These are phyloP conservation scores for Kryptopterus vitreolus DNA, from an alignment of 2,797 vertebrate species.

Conservation along the genomic window DNA sequence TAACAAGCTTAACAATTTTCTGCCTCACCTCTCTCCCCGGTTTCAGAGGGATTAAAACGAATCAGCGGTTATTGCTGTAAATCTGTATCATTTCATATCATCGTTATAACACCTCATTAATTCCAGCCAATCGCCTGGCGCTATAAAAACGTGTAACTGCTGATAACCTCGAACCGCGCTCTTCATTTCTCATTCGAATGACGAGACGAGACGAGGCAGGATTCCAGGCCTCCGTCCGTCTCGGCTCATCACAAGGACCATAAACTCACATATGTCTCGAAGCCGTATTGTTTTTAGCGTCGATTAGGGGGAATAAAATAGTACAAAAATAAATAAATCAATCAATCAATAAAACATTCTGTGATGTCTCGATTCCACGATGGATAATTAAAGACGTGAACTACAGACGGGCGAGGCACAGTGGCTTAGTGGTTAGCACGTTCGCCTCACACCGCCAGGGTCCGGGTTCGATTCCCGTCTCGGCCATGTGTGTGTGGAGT, in stretches of 20 bases:
- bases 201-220: constrained; percentile 9
- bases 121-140: constrained; percentile 34
- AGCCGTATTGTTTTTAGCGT: constrained; percentile 49
- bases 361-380: constrained; percentile 73
- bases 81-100: constrained; percentile 47
- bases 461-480: too few relatives aligned
- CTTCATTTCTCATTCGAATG: constrained; percentile 13
- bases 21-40: constrained; percentile 31
- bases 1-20: constrained; percentile 39
- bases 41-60: constrained; percentile 46
- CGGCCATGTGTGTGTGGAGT: too few relatives aligned
- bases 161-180: constrained; percentile 25
- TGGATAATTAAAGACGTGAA: constrained; percentile 80
- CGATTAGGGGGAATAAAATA: too few relatives aligned
- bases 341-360: constrained; percentile 64
- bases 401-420: constrained; percentile 67
- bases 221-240: constrained; percentile 19
- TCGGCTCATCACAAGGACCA: constrained; percentile 50
- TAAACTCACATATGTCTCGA: constrained; percentile 48
- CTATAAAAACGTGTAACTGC: constrained; percentile 11
- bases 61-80: constrained; percentile 45
- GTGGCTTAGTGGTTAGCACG: too few relatives aligned
- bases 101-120: constrained; percentile 49
- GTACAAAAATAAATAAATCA: constrained; percentile 46
- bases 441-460: too few relatives aligned